phyloP scores from a whole-genome alignment of 2,113 vertebrate genomes.

The Baryphthengus martii region DNA sequence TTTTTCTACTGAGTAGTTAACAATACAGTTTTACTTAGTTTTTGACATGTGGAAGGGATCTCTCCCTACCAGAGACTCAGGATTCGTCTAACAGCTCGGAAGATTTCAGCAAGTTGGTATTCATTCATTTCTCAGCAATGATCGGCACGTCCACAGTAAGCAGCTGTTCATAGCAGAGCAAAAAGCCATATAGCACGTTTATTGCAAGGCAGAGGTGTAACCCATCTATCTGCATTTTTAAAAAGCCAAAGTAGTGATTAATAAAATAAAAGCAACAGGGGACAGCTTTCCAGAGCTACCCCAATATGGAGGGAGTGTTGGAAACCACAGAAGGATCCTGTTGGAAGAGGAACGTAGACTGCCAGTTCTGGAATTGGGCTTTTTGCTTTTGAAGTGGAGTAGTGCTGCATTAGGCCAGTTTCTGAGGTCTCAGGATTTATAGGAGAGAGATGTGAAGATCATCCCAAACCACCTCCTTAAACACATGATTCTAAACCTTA shows the following conservation, averaged over 20 bases:
- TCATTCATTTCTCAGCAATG: background rate
- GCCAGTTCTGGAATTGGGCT: background rate
- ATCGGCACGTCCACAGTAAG: accelerated
- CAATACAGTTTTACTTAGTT: background rate
- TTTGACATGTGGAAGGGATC: background rate
- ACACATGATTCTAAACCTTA: background rate
- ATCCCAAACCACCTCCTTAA: background rate
- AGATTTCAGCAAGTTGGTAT: slow-evolving; percentile 2
- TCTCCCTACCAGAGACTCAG: background rate
- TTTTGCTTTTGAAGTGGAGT: background rate
- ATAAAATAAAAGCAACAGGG: background rate
- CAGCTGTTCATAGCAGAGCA: background rate
- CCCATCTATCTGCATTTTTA: background rate
- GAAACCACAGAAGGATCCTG: background rate
- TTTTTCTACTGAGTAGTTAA: background rate
- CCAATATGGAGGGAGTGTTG: background rate
- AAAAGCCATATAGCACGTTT: background rate
- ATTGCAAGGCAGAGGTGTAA: background rate
- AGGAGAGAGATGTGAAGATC: background rate
- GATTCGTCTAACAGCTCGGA: background rate
- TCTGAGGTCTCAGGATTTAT: background rate
- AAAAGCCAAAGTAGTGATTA: background rate
- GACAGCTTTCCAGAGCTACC: background rate
- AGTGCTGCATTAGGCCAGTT: background rate
- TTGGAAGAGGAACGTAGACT: background rate